Base-by-base conservation (phyloP, 2,797 vertebrate species). In the Diplodus sargus region DNA sequence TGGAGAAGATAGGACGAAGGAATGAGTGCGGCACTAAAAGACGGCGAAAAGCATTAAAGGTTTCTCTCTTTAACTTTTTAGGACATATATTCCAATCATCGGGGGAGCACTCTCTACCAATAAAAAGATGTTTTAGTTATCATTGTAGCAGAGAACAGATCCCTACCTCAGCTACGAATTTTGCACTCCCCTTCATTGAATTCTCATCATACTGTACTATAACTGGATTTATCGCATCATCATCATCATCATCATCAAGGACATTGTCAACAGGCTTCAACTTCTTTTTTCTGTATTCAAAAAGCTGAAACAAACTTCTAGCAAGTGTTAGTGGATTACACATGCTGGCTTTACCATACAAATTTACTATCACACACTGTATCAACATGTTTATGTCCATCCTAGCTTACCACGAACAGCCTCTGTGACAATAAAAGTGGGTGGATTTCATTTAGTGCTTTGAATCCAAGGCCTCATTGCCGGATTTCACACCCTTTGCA, bases 241-340 rank as follows among this genome's bases (percentile, higher is more conserved):
- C 62, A 30, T 60, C 57, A 18, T 62, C 70, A 56, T 48, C 48
- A 71, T 61, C 62, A 30, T 60, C 57, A 18, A 66, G 28, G 67
- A 82, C 74, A 66, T 78, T 71, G 45, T 61, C 51, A 75, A 20
- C 47, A 45, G 67, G 73, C 57, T 49, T 39, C 67, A 69, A 76
- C 57, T 30, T 57, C 49, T 72, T 57, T 64, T 65, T 58, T 25
- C 47, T 28, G 25, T 10, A n/a, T 18, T 74, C 48, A 69, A 81
- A 70, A 69, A 57, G 53, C n/a, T 66, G 25, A 81, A 77, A 69
- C 75, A 79, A 66, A 79, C 53, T 68, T 65, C 42, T 10, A 57
- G 48, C 52, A 63, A 73, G 45, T 79, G n/a, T 57, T 63, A 77
- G 49, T 77, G 59, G 85, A 86, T 87, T 89, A 77, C 76, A 64